A percentile compares a stretch with the other conserved stretches of the same genome.
Evolutionary conservation across 2,797 vertebrate genomes (phyloP).

Genomic region (Hoplostethus atlanticus): DNA sequence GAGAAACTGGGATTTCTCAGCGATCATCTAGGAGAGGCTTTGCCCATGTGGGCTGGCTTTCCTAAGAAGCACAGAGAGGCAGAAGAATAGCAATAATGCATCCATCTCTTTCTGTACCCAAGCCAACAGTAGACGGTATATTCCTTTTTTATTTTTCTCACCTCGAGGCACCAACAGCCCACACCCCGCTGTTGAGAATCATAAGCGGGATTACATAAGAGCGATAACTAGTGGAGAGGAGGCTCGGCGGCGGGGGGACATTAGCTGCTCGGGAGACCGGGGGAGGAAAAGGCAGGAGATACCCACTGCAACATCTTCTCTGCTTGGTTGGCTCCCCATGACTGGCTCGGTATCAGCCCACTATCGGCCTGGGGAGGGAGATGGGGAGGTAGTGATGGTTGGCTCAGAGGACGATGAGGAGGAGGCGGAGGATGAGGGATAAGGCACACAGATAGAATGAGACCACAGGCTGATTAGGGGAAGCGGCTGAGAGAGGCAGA

Average conservation of each 20-base stretch:
- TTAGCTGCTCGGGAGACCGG: conserved; percentile 66
- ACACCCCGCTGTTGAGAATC: conserved; percentile 68
- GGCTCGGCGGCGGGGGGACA: conserved; percentile 63
- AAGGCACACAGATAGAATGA: conserved; percentile 38
- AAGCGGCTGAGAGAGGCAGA: conserved; percentile 35
- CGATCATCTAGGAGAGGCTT: conserved; percentile 31
- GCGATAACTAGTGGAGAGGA: conserved; percentile 63
- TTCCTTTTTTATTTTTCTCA: conserved; percentile 66
- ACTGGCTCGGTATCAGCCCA: conserved; percentile 70
- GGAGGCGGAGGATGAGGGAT: conserved; percentile 3
- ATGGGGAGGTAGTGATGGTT: conserved; percentile 44
- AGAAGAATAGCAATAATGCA: conserved; percentile 41
- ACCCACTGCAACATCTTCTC: conserved; percentile 64
- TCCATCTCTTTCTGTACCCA: conserved; percentile 35
- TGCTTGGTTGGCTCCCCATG: conserved; percentile 67
- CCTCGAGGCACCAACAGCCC: conserved; percentile 74
- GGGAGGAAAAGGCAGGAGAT: conserved; percentile 69
- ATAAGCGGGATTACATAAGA: conserved; percentile 75
- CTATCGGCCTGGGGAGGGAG: conserved; percentile 62
- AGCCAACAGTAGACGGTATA: conserved; percentile 49
- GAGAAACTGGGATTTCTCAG: conserved; percentile 36
- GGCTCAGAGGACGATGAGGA: conserved; percentile 39
- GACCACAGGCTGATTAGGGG: conserved; percentile 49
- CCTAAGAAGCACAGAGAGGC: conserved; percentile 18
- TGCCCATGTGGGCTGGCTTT: conserved; percentile 27